A percentile compares a stretch with the other conserved stretches of the same genome.
Evolutionary conservation across 2,113 vertebrate species (phyloP).

Genomic region (Oryzias celebensis): DNA sequence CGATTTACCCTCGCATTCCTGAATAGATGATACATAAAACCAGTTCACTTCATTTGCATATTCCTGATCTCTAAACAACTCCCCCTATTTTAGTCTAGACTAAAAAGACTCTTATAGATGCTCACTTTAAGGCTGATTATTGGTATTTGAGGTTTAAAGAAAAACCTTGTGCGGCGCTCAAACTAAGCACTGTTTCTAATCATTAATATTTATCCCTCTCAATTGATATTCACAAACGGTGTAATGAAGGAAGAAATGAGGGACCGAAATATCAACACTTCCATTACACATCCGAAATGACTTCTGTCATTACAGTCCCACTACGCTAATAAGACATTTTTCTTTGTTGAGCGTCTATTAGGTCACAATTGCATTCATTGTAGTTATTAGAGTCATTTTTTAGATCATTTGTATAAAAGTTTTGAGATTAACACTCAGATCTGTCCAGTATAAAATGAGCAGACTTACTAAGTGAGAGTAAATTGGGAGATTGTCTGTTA

Average conservation of each 20-base stretch:
- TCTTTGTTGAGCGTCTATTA: slow-evolving; percentile 16
- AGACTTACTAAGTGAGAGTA: slow-evolving; percentile 40
- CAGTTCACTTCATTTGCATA: slow-evolving; percentile 2
- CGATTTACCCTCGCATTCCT: slow-evolving; percentile 9
- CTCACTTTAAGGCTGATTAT: slow-evolving; percentile 9
- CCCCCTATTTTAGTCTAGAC: slow-evolving; percentile 5
- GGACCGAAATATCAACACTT: slow-evolving; percentile 6
- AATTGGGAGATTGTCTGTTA: slow-evolving; percentile 54
- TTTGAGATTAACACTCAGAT: slow-evolving; percentile 27
- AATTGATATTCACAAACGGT: slow-evolving; percentile 29
- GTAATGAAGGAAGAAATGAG: slow-evolving; percentile 18
- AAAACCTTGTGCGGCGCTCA: slow-evolving; percentile 5
- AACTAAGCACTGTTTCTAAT: slow-evolving; percentile 16
- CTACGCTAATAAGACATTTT: slow-evolving; percentile 5
- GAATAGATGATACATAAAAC: not conserved
- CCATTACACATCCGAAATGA: slow-evolving; percentile 12
- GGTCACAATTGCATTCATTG: slow-evolving; percentile 12
- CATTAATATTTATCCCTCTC: slow-evolving; percentile 40
- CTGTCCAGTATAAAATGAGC: slow-evolving; percentile 35
- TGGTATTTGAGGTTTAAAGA: slow-evolving; percentile 19
- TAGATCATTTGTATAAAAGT: slow-evolving; percentile 43
- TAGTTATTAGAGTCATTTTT: slow-evolving; percentile 29
- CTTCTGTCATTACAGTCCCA: slow-evolving; percentile 19
- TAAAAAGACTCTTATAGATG: not conserved
- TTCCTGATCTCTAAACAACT: slow-evolving; percentile 7